Base-by-base conservation (phyloP, 1,140 invertebrate genomes). In the Tachypleus tridentatus region DNA sequence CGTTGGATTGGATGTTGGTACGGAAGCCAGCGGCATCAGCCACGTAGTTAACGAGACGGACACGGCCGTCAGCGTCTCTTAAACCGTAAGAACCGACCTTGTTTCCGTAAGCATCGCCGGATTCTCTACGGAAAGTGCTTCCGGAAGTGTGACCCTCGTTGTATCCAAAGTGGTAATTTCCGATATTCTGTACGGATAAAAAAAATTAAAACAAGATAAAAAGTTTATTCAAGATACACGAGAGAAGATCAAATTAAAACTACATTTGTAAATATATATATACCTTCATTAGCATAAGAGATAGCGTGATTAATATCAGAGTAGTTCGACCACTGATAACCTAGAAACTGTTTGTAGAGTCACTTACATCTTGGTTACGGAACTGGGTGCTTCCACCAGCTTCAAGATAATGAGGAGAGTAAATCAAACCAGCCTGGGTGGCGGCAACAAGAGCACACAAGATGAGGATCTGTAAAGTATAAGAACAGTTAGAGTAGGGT, bases 31-130 rank as follows among this genome's bases (percentile, higher is more conserved):
- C 50, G 50, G 49, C 68, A 56, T 70, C 69, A 53, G 69, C 69
- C 51, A 70, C 69, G 63, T 72, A 72, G 62, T 72, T 71, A 5
- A 72, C 72, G 11, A 72, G 62, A 65, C 72, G 69, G 49, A 67
- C 57, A 59, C 71, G 66, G 47, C 72, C 72, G 59, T 72, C 72
- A 63, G 66, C 62, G 54, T 69, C 71, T 54, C 70, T 51, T 6
- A 72, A 64, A 49, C 72, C 72, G 57, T 72, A 72, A 6, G 64
- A 65, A 57, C 72, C 72, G 48, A 67, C 11, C n/a, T 67, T 65
- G 51, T 62, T 69, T 29, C 72, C 72, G 53, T 58, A 59, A 63
- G 63, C 61, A 60, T 68, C 67, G 6, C 72, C 70, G 10, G 49
- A 57, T 63, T 72, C 72, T 7, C 70, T 64, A 51, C 72, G 62